These are phyloP conservation scores for Ascaphus truei DNA, from an alignment of 2,113 vertebrate species.

Conservation along the genomic window DNA sequence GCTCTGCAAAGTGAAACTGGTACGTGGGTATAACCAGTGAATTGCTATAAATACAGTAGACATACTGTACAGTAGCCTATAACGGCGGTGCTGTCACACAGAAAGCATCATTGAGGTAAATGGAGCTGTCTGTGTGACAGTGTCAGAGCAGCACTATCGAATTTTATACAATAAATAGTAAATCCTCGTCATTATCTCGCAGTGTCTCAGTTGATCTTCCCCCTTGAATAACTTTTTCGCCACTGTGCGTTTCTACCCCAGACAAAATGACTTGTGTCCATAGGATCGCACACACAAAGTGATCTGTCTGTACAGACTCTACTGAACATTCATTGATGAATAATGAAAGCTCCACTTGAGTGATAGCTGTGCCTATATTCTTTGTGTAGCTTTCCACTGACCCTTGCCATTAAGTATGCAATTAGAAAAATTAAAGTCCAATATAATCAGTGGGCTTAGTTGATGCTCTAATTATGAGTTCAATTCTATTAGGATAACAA, in stretches of 20 bases:
- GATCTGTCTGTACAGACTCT: conserved; percentile 2
- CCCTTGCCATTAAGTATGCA: conserved; percentile 32
- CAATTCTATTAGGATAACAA: conserved; percentile 33
- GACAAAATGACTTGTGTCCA: background rate
- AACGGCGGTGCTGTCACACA: too few species aligned
- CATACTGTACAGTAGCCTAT: too few species aligned
- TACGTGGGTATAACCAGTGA: too few species aligned
- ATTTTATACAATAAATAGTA: too few species aligned
- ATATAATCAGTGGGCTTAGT: conserved; percentile 30
- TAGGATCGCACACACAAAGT: background rate
- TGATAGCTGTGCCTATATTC: conserved; percentile 15
- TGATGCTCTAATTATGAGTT: conserved; percentile 33
- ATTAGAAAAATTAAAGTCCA: conserved; percentile 39
- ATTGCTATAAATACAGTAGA: too few species aligned
- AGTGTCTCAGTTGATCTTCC: too few species aligned
- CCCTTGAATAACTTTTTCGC: too few species aligned
- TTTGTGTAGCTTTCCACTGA: conserved; percentile 23
- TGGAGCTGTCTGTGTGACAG: too few species aligned
- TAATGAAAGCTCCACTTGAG: conserved; percentile 15
- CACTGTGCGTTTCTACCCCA: background rate
- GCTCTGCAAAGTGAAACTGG: too few species aligned
- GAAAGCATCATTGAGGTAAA: too few species aligned
- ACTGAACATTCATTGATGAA: conserved; percentile 14
- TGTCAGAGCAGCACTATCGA: too few species aligned
- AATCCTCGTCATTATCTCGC: too few species aligned